A percentile compares a stretch with the other conserved stretches of the same genome.
These are phyloP conservation scores for Chelonia mydas DNA, from an alignment of 2,797 vertebrate species.

Conservation along the genomic window DNA sequence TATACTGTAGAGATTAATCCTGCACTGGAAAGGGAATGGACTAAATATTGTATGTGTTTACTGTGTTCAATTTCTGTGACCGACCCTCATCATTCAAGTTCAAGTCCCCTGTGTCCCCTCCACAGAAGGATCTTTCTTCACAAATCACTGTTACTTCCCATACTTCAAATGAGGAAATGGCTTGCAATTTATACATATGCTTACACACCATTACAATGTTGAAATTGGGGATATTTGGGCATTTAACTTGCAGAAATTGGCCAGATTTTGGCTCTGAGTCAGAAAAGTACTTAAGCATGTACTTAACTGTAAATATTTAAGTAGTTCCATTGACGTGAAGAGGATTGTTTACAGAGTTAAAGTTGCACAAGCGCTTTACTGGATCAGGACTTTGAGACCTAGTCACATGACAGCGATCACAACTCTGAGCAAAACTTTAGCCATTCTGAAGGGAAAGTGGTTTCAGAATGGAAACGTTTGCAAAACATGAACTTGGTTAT, in stretches of 20 bases:
- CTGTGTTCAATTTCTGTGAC: neutral
- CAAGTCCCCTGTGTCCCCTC: conserved; percentile 29
- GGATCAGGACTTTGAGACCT: neutral
- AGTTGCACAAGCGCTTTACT: neutral
- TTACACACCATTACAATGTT: neutral
- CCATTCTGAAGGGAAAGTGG: neutral
- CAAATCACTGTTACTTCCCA: neutral
- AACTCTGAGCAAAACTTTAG: neutral
- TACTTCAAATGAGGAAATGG: conserved; percentile 22
- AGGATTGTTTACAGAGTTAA: neutral
- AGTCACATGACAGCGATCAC: neutral
- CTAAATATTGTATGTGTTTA: neutral
- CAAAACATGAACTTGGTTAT: neutral
- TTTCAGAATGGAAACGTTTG: neutral
- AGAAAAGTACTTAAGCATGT: neutral
- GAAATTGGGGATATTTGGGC: neutral
- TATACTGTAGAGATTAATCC: neutral
- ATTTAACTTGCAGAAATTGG: neutral
- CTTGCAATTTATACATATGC: neutral
- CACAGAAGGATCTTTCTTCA: conserved; percentile 13
- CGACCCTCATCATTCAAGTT: conserved; percentile 25
- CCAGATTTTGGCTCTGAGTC: conserved; percentile 20
- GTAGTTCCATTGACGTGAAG: neutral
- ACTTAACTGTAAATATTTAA: conserved; percentile 21
- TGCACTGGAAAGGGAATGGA: neutral